phyloP scores from a whole-genome alignment of 2,888 invertebrate species.

The Spodoptera littoralis region DNA sequence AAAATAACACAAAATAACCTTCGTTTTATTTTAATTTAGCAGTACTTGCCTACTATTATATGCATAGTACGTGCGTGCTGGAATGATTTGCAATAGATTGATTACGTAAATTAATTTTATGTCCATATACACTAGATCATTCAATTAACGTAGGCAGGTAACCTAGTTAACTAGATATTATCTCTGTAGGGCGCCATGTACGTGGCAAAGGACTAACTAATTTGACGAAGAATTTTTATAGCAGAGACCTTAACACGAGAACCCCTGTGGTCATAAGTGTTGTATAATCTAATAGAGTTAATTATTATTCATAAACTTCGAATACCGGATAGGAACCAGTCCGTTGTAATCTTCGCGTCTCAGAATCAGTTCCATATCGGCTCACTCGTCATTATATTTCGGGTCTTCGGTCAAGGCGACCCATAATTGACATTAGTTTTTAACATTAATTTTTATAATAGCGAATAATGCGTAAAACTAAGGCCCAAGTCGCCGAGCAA shows the following conservation, averaged over 20 bases:
- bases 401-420: conserved; percentile 66
- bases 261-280: conserved; percentile 69
- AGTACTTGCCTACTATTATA: conserved; percentile 31
- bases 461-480: conserved; percentile 51
- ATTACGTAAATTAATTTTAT: conserved; percentile 40
- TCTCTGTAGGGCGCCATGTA: conserved; percentile 55
- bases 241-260: conserved; percentile 48
- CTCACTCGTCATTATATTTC: conserved; percentile 62
- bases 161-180: conserved; percentile 47
- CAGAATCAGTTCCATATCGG: conserved; percentile 57
- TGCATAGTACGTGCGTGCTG: conserved; percentile 7
- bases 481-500: conserved; percentile 49
- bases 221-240: conserved; percentile 54
- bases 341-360: conserved; percentile 64
- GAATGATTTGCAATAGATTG: conserved; percentile 28
- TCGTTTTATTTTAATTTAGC: conserved; percentile 14
- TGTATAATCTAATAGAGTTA: conserved; percentile 68
- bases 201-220: conserved; percentile 36
- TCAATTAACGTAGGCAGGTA: conserved; percentile 31
- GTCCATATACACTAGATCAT: conserved; percentile 24
- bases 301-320: conserved; percentile 67
- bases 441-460: conserved; percentile 41
- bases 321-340: conserved; percentile 74
- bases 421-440: conserved; percentile 52
- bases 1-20: too few relatives aligned